phyloP scores from a whole-genome alignment of 2,113 vertebrate species.

The Peromyscus maniculatus region DNA sequence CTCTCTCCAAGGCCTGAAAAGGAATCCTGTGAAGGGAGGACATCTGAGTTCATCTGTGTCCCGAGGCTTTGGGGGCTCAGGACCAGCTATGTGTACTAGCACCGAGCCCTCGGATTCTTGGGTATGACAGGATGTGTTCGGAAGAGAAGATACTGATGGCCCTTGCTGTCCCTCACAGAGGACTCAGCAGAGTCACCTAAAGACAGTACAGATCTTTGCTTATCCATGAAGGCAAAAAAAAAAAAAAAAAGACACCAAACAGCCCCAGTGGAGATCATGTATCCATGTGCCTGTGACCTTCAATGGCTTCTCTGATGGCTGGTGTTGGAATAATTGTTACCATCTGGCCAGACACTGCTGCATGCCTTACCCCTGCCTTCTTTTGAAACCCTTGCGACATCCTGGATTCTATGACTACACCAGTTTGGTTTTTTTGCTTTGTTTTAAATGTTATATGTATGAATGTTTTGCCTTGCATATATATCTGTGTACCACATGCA shows the following conservation, averaged over 20 bases:
- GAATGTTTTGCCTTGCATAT: background rate
- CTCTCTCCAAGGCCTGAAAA: background rate
- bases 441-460: background rate
- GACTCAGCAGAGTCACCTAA: background rate
- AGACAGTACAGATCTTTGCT: background rate
- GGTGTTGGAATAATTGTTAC: background rate
- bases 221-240: background rate
- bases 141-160: fast-evolving
- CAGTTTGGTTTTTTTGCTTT: background rate
- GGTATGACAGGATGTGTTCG: background rate
- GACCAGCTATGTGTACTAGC: background rate
- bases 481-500: background rate
- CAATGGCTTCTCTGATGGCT: background rate
- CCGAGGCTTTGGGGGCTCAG: background rate
- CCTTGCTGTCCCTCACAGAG: background rate
- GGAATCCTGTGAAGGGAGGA: background rate
- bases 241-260: background rate
- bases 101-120: background rate
- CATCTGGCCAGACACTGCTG: background rate
- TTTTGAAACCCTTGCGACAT: background rate
- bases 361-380: background rate
- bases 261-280: background rate
- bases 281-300: background rate
- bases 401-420: background rate
- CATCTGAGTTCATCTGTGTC: background rate